A percentile compares a stretch with the other conserved stretches of the same genome.
These are phyloP conservation scores for Brachypodius melanocephalos DNA, from an alignment of 2,113 vertebrate genomes.

Conservation along the genomic window DNA sequence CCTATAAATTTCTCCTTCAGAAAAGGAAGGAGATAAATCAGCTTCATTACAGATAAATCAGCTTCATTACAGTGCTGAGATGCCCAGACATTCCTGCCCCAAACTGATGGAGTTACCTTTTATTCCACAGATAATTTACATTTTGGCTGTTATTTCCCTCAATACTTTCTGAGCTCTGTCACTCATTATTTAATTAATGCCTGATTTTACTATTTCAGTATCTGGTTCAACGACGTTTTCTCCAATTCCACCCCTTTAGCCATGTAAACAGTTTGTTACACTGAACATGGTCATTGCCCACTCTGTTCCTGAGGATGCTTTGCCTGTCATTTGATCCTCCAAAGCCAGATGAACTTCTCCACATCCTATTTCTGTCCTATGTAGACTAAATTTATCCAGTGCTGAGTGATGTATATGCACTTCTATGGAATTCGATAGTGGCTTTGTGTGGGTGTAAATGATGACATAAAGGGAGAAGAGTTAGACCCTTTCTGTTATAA, in stretches of 20 bases:
- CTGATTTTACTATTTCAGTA: neutral
- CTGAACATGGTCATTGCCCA: neutral
- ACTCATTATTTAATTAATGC: neutral
- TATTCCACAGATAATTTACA: neutral
- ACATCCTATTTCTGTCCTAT: neutral
- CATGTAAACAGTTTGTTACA: fast-evolving
- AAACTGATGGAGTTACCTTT: neutral
- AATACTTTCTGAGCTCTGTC: neutral
- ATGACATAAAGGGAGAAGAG: neutral
- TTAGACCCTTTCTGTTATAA: neutral
- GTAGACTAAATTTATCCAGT: neutral
- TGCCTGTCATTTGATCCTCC: slow-evolving; percentile 10
- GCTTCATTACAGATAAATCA: neutral
- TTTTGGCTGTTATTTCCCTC: neutral
- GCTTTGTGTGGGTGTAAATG: slow-evolving; percentile 18
- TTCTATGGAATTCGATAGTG: neutral
- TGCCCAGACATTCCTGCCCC: neutral
- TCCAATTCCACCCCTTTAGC: neutral
- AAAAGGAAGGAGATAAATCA: neutral
- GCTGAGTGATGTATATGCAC: neutral
- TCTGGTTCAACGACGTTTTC: fast-evolving
- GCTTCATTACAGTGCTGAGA: neutral
- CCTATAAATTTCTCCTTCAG: neutral
- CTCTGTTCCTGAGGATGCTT: neutral
- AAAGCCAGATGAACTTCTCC: neutral